Base-by-base conservation (phyloP, 2,888 invertebrate genomes). In the Brachynemurus nebulosus region DNA sequence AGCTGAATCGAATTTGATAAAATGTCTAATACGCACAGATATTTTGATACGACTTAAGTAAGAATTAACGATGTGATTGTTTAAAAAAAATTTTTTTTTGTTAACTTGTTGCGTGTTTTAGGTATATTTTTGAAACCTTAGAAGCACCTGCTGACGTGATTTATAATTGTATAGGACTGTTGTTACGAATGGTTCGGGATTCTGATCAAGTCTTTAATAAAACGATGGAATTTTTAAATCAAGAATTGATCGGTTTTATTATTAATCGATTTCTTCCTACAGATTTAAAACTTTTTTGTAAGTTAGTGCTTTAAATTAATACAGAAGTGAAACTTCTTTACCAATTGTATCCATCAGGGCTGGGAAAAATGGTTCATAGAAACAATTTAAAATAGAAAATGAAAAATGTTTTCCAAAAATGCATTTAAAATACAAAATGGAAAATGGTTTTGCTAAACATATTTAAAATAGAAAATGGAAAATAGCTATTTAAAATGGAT, bases 1-100 rank as follows among this genome's bases (percentile, higher is more conserved):
- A 43, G 80, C 85, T 7, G 86, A 89, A 67, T 72, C 80, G 21
- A 90, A 93, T 68, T 66, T 92, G 4, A 70, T 90, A 30, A 71
- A 78, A 52, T 80, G 82, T 48, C 65, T 83, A 19, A 56, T 81
- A 14, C 70, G 88, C 53, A 82, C 85, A 9, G 80, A 86, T 58
- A 76, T 92, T 50, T 62, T 90, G 18, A 74, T 78, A 48, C 74
- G 92, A 50, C 72, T 85, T 40, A 69, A 73, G 70, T 78, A 61
- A 53, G 14, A 8, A 7, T 18, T 37, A 6, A 33, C 12, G 27
- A 8, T 25, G 8, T 9, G 9, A 9, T 9, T 25, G 8, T 25
- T 25, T 25, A 9, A 25, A 25, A n/a, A n/a, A n/a, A n/a, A n/a
- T n/a, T 25, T 25, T 25, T 25, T 25, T 9, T 12, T 2, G 16